Conservation (phyloP, 2,113 vertebrate species). For the Sakesphorus luctuosus region DNA sequence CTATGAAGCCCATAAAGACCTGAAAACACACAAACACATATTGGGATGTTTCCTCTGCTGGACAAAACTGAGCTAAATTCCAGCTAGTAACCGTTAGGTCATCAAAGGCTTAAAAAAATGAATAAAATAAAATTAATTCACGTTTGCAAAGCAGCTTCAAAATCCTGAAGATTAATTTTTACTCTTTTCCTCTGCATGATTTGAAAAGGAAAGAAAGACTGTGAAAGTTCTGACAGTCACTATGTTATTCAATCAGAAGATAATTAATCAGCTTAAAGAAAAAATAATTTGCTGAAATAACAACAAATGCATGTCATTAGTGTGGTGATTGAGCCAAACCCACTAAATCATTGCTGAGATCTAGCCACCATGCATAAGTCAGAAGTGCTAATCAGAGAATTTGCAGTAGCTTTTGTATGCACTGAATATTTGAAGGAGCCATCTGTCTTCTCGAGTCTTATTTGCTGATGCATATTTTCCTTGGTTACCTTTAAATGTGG, state of each 20-base stretch:
- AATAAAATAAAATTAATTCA: neutral
- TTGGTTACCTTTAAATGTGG: neutral
- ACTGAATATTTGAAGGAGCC: neutral
- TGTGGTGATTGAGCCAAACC: neutral
- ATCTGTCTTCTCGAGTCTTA: neutral
- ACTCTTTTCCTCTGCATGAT: neutral
- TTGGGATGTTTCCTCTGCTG: neutral
- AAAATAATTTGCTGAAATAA: conserved; percentile 74
- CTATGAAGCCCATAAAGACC: neutral
- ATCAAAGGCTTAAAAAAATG: neutral
- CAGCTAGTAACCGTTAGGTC: neutral
- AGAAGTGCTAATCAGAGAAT: neutral
- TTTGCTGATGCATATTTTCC: neutral
- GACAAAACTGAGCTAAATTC: neutral
- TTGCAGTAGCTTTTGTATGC: neutral
- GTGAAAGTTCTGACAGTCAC: neutral
- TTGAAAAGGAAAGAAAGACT: neutral
- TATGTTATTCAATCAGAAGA: neutral
- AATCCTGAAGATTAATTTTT: neutral
- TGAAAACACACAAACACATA: neutral
- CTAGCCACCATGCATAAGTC: neutral
- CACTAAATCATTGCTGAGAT: conserved; percentile 26
- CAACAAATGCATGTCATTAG: conserved; percentile 38
- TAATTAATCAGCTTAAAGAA: conserved; percentile 42
- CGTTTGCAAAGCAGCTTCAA: neutral